Evolutionary conservation across 1,140 invertebrate species (phyloP).

Genomic region (Argopecten irradians): DNA sequence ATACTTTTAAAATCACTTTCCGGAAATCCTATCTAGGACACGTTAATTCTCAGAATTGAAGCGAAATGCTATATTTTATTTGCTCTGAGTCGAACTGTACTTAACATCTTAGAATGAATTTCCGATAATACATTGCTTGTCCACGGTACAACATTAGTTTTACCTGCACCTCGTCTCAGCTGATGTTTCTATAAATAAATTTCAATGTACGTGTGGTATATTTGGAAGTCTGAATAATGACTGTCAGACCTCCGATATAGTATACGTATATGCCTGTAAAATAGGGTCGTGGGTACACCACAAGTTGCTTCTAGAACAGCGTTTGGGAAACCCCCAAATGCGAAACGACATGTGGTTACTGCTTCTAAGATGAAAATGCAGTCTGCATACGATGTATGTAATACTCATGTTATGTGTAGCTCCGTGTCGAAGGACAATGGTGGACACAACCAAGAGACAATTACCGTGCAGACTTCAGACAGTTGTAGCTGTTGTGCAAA

Average conservation of each 20-base stretch:
- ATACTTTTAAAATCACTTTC: background rate
- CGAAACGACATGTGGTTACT: background rate
- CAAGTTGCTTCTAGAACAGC: background rate
- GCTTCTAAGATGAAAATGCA: background rate
- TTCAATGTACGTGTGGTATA: background rate
- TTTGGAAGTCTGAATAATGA: background rate
- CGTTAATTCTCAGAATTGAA: background rate
- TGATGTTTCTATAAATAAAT: background rate
- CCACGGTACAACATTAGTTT: background rate
- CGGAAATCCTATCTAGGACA: background rate
- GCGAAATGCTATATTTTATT: background rate
- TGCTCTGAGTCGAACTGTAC: background rate
- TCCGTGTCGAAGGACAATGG: background rate
- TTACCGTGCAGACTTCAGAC: background rate
- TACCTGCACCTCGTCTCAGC: background rate
- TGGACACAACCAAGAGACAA: background rate
- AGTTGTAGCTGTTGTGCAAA: constrained; percentile 1
- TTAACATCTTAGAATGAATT: background rate
- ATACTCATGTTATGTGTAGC: background rate
- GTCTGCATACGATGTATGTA: background rate
- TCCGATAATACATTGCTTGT: background rate
- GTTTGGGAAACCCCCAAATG: background rate
- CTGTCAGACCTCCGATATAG: background rate
- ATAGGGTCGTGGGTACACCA: background rate
- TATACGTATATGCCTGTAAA: background rate